These are phyloP conservation scores for Leucoraja erinaceus DNA, from an alignment of 2,113 vertebrate genomes.

Conservation along the genomic window DNA sequence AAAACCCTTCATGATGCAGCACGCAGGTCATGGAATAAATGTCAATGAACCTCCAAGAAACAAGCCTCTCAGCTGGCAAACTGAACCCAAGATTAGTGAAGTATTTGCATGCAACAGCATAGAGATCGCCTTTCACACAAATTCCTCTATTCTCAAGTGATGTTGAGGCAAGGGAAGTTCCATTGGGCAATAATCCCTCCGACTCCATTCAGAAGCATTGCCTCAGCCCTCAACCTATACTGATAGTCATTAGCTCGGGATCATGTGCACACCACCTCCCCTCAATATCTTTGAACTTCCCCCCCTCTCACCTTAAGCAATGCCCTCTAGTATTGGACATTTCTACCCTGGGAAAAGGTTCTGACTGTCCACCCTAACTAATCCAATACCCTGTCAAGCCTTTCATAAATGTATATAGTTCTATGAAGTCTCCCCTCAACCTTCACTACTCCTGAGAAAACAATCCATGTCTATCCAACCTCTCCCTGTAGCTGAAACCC, in stretches of 20 bases:
- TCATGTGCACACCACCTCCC: background rate
- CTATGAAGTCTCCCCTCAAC: no score
- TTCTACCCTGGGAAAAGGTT: no score
- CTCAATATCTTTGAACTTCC: background rate
- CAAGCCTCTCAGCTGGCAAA: background rate
- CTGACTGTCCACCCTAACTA: no score
- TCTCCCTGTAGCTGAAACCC: no score
- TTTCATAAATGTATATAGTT: no score
- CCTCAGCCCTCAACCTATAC: background rate
- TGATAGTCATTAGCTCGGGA: background rate
- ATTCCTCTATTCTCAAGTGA: background rate
- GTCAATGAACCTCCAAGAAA: slow-evolving; percentile 16
- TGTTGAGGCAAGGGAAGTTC: background rate
- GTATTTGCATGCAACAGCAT: background rate
- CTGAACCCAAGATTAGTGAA: background rate
- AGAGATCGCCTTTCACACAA: background rate
- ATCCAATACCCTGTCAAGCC: no score
- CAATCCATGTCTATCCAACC: no score
- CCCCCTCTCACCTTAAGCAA: no score
- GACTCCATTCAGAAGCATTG: background rate
- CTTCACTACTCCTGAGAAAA: no score
- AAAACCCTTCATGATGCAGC: slow-evolving; percentile 15
- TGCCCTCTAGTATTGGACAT: no score
- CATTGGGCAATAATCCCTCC: background rate
- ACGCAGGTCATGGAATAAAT: slow-evolving; percentile 7